Percentiles rank a stretch among this genome's conserved stretches.
These are phyloP conservation scores for Cyphomyrus discorhynchus DNA, from an alignment of 2,113 vertebrate species.

Conservation along the genomic window DNA sequence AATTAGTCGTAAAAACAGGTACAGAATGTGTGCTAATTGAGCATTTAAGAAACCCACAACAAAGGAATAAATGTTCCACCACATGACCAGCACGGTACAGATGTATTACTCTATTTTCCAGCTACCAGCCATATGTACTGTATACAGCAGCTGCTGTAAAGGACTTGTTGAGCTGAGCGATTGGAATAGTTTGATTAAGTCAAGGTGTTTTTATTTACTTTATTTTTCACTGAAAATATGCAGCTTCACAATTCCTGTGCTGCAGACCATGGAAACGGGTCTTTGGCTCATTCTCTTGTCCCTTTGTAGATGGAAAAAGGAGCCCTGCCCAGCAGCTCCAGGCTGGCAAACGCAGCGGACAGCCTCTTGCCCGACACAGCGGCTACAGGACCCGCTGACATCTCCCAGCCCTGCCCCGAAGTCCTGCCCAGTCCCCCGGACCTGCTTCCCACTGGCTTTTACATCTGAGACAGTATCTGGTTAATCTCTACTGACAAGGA, in stretches of 20 bases:
- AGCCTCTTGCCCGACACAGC: constrained; percentile 36
- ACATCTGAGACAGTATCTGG: constrained; percentile 42
- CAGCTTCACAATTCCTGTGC: background rate
- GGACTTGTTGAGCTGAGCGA: background rate
- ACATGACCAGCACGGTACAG: background rate
- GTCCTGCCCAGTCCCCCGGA: constrained; percentile 39
- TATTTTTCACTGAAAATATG: background rate
- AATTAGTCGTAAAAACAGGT: background rate
- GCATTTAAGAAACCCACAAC: background rate
- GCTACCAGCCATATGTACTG: background rate
- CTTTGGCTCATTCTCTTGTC: constrained; percentile 7
- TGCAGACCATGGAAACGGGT: background rate
- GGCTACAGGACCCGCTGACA: background rate
- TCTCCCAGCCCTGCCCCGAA: constrained; percentile 22
- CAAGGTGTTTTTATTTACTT: background rate
- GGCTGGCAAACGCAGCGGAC: constrained; percentile 36
- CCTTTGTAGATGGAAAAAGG: constrained; percentile 42
- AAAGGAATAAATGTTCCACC: background rate
- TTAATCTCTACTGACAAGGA: background rate
- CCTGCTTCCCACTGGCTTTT: constrained; percentile 47
- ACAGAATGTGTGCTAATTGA: background rate
- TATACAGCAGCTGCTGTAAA: background rate
- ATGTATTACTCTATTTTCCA: background rate
- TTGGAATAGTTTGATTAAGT: background rate
- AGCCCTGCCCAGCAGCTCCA: constrained; percentile 33